Conservation (phyloP, 2,888 invertebrate species). For the Chrysodeixis includens region DNA sequence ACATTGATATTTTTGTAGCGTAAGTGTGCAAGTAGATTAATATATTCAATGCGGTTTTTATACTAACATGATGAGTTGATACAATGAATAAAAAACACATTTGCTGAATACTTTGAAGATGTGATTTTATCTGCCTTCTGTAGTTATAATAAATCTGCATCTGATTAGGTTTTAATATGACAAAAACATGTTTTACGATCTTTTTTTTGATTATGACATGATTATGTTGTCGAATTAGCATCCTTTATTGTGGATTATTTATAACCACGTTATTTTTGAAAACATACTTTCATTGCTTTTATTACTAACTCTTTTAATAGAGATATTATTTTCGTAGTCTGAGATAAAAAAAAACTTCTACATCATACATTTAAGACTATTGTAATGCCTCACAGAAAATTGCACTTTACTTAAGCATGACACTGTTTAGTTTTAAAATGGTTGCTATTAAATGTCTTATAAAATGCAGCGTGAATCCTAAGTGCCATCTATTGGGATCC, state of each 20-base stretch:
- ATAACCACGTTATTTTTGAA: not conserved
- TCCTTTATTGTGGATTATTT: not conserved
- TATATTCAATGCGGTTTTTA: constrained; percentile 23
- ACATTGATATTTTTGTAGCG: not conserved
- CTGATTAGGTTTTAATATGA: not conserved
- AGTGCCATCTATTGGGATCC: constrained; percentile 8
- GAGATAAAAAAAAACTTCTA: not conserved
- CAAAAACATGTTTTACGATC: not conserved
- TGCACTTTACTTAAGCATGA: not conserved
- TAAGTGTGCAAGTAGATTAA: not conserved
- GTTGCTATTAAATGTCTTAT: not conserved
- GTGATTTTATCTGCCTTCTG: constrained; percentile 11
- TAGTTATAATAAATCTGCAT: constrained; percentile 16
- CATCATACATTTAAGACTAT: not conserved
- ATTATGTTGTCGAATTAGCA: not conserved
- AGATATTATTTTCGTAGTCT: no score
- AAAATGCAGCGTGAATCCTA: not conserved
- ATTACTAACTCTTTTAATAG: not conserved
- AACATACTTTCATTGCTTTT: not conserved
- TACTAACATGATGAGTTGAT: constrained; percentile 10
- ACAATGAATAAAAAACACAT: constrained; percentile 38
- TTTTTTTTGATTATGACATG: not conserved
- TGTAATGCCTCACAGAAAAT: not conserved
- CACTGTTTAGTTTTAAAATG: not conserved
- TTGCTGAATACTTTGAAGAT: constrained; percentile 24